phyloP scores from a whole-genome alignment of 2,113 vertebrate species.

The Octodon degus region DNA sequence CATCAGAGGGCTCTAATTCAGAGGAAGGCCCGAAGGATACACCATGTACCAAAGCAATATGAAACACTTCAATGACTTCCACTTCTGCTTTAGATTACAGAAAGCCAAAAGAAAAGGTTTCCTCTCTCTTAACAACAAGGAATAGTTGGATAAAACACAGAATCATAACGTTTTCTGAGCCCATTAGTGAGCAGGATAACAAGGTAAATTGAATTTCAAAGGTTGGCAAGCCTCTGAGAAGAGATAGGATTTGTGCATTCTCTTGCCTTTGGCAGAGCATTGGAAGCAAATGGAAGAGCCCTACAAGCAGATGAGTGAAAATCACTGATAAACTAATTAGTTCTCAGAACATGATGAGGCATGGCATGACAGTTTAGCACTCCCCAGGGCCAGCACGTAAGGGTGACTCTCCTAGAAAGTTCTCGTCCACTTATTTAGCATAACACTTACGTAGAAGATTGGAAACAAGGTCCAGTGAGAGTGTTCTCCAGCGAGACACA shows the following conservation, averaged over 20 bases:
- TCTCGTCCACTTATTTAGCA: not conserved
- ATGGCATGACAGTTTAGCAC: not conserved
- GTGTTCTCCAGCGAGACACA: not conserved
- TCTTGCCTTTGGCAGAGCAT: not conserved
- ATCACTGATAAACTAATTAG: not conserved
- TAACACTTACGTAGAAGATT: not conserved
- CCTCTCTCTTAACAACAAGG: not conserved
- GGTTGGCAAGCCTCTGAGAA: not conserved
- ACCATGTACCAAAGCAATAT: not conserved
- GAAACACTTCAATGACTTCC: not conserved
- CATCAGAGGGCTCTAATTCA: not conserved
- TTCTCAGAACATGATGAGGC: not conserved
- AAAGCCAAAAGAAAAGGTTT: conserved; percentile 10
- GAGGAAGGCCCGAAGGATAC: not conserved
- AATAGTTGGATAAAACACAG: not conserved
- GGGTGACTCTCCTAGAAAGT: not conserved
- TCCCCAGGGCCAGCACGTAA: not conserved
- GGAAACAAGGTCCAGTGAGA: not conserved
- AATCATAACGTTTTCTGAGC: not conserved
- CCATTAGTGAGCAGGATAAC: not conserved
- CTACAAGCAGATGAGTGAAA: not conserved
- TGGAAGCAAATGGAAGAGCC: not conserved
- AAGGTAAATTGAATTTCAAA: conserved; percentile 31
- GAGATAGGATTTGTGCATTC: not conserved
- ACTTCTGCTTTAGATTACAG: not conserved